These are phyloP conservation scores for Eutolmus rufibarbis DNA, from an alignment of 2,888 invertebrate genomes.

Conservation along the genomic window DNA sequence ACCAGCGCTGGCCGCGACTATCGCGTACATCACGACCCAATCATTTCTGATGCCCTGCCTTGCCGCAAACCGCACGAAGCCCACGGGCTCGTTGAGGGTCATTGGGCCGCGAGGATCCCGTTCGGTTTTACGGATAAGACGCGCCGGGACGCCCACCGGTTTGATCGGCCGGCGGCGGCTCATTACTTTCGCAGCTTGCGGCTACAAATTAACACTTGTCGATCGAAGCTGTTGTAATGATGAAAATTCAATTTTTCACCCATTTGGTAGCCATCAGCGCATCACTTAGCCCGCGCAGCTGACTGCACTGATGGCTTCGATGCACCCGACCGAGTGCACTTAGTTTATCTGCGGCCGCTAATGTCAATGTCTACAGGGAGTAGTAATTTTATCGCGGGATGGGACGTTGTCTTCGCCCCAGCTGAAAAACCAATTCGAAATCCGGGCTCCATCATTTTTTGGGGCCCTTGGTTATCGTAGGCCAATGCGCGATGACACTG, in stretches of 20 bases:
- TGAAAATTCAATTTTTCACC: constrained; percentile 9
- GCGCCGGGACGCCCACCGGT: not conserved
- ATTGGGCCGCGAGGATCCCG: not conserved
- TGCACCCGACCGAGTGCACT: not conserved
- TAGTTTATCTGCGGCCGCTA: not conserved
- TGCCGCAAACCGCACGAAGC: not conserved
- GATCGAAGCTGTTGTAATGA: not conserved
- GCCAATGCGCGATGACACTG: constrained; percentile 11
- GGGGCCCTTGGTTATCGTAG: not conserved
- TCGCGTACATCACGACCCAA: not conserved
- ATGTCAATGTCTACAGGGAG: not conserved
- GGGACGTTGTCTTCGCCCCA: not conserved
- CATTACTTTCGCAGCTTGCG: constrained; percentile 11
- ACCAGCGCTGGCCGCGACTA: not conserved
- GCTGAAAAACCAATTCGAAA: not conserved
- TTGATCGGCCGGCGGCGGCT: not conserved
- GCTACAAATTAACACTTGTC: not conserved
- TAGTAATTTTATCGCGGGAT: constrained; percentile 2
- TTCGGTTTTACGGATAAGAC: not conserved
- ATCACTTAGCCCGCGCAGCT: not conserved
- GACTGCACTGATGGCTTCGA: not conserved
- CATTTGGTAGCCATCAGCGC: constrained; percentile 20
- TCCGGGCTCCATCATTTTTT: not conserved
- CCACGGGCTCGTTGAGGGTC: not conserved
- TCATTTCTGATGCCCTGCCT: not conserved